Conservation (phyloP, 2,797 vertebrate species). For the Anguilla megastoma region DNA sequence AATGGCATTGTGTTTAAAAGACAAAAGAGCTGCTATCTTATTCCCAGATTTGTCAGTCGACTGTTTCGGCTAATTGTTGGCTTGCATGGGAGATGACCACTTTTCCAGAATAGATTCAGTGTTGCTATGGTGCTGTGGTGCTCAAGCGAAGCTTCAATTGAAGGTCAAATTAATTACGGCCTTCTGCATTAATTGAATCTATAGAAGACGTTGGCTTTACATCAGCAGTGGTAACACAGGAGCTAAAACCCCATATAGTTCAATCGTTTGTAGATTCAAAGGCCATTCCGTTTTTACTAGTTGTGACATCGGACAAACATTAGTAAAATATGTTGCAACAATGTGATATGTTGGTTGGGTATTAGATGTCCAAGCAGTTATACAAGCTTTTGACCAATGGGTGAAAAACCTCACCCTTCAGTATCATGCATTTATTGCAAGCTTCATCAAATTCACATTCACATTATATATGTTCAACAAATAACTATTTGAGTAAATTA, state of each 20-base stretch:
- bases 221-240: neutral
- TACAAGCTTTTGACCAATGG: neutral
- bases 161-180: conserved; percentile 45
- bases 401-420: neutral
- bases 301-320: neutral
- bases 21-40: conserved; percentile 23
- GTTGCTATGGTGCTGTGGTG: conserved; percentile 38
- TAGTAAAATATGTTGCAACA: neutral
- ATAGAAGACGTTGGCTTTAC: neutral
- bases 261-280: neutral
- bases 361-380: neutral
- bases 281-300: neutral
- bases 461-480: neutral
- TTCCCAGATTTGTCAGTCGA: conserved; percentile 14
- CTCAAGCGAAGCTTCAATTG: conserved; percentile 37
- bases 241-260: neutral
- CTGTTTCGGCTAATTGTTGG: conserved; percentile 6
- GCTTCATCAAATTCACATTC: neutral
- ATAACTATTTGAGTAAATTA: neutral
- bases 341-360: neutral
- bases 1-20: neutral
- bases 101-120: conserved; percentile 43
- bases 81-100: conserved; percentile 31
- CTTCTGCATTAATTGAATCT: conserved; percentile 44
- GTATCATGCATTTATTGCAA: neutral